Percentiles rank a stretch among this genome's conserved stretches.
phyloP scores from a whole-genome alignment of 2,888 invertebrate genomes.

The Zootermopsis nevadensis region DNA sequence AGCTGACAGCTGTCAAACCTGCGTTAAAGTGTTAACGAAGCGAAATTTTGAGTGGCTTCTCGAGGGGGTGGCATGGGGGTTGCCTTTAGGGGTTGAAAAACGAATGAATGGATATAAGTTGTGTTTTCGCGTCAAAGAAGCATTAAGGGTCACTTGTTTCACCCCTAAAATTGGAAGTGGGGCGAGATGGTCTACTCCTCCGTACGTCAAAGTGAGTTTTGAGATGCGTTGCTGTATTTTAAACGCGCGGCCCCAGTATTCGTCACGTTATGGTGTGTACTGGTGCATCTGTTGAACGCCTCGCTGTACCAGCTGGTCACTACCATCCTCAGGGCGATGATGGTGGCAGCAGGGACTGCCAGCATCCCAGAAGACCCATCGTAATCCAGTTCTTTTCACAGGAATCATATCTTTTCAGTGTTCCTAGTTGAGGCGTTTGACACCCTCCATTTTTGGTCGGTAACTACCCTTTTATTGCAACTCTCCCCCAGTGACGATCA shows the following conservation, averaged over 20 bases:
- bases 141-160: conserved; percentile 53
- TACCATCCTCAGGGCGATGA: too few relatives aligned
- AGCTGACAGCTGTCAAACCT: conserved; percentile 46
- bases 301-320: too few relatives aligned
- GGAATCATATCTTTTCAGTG: too few relatives aligned
- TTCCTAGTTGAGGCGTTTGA: too few relatives aligned
- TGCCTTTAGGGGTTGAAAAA: not conserved
- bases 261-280: not conserved
- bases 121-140: conserved; percentile 47
- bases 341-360: too few relatives aligned
- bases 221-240: not conserved
- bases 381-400: too few relatives aligned
- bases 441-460: not conserved
- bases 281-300: too few relatives aligned
- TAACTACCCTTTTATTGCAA: not conserved
- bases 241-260: not conserved
- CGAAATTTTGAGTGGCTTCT: conserved; percentile 47
- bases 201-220: not conserved
- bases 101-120: conserved; percentile 17
- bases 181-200: not conserved
- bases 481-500: not conserved
- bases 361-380: too few relatives aligned
- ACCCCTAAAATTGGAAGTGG: conserved; percentile 20
- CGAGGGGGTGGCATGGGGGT: not conserved
- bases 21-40: conserved; percentile 48